phyloP scores from a whole-genome alignment of 1,140 invertebrate genomes.

The Bombus affinis region DNA sequence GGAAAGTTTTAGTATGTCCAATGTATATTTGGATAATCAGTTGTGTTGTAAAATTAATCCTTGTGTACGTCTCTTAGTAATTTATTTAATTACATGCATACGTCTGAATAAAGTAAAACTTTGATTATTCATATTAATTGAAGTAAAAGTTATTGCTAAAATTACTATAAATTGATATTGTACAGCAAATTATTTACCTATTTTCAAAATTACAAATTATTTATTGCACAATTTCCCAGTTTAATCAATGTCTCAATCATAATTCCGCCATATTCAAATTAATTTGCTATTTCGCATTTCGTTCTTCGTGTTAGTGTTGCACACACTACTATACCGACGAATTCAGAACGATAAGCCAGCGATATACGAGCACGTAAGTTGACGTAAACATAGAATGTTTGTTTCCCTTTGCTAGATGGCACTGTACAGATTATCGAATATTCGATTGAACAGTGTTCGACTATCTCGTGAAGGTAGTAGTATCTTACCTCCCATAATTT shows the following conservation, averaged over 20 bases:
- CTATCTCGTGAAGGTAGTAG: neutral
- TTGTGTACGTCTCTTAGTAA: neutral
- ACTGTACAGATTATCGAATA: conserved; percentile 21
- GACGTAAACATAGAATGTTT: conserved; percentile 17
- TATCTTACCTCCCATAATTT: neutral
- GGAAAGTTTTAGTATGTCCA: neutral
- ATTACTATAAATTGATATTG: neutral
- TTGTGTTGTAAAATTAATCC: neutral
- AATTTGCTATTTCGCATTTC: neutral
- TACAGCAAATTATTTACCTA: neutral
- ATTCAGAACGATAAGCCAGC: conserved; percentile 13
- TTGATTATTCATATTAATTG: neutral
- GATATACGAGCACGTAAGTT: neutral
- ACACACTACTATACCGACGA: conserved; percentile 27
- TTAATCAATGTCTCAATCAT: neutral
- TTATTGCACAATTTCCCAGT: neutral
- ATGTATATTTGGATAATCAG: neutral
- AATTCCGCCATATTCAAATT: neutral
- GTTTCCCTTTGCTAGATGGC: conserved; percentile 33
- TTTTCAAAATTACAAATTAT: neutral
- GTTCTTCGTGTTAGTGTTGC: neutral
- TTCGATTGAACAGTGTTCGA: neutral
- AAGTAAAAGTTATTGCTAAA: neutral
- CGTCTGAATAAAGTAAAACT: neutral
- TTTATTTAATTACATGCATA: neutral